Base-by-base conservation (phyloP, 2,888 invertebrate species). In the Odontothrips loti region DNA sequence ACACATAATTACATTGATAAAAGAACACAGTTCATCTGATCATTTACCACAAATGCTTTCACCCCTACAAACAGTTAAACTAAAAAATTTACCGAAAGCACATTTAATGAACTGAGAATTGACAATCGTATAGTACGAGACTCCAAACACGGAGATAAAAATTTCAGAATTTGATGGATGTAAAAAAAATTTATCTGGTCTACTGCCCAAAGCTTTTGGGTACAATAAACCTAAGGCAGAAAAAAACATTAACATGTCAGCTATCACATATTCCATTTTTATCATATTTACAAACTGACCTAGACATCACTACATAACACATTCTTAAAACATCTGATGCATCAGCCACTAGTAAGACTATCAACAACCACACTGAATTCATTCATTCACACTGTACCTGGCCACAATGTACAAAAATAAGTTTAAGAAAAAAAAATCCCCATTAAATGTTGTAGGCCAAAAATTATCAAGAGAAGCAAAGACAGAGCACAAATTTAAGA, bases 231-330 rank as follows among this genome's bases (percentile, higher is more conserved):
- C 34, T 43, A 43, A 43, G 34, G 34, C 34, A 43, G 34, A 43
- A 43, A 43, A 43, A 43, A 43, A 43, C 34, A 58, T 58, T n/a
- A 75, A 75, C 68, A 8, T 58, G 58, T 58, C 58, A 75, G 23
- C 68, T 27, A 75, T 75, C 68, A 75, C 68, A 75, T 75, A 23
- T 27, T 58, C 58, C 10, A 75, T 75, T 75, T 75, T 75, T 58
- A 43, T 58, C 58, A 17, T 58, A 58, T 58, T 58, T 58, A 58
- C 58, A 58, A 20, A 58, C 58, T 58, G 58, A 58, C 58, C 58
- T 58, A 58, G 20, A 58, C 58, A 58, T 58, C 20, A 58, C 58
- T 58, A 58, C 17, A 58, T 58, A 58, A 58, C 58, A 58, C 58
- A 58, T 20, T 6, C 58, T 58, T 58, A 20, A 11, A 58, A 20